Evolutionary conservation across 2,113 vertebrate genomes (phyloP).

Genomic region (Passer domesticus): DNA sequence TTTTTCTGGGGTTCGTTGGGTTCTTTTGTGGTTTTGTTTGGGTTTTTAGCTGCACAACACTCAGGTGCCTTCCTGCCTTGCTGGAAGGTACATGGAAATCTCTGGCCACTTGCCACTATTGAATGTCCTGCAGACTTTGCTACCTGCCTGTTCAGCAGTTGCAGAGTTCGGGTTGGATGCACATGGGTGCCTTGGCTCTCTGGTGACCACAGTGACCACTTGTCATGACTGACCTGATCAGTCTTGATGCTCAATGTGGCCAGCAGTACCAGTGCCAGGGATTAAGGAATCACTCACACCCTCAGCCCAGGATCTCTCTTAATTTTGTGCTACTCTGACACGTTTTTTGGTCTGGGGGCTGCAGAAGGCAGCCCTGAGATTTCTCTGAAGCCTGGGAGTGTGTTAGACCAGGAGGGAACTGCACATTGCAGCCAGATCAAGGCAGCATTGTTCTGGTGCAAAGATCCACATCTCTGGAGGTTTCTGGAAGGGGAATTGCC

Average conservation of each 20-base stretch:
- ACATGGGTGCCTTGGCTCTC: neutral
- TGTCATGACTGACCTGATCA: accelerated
- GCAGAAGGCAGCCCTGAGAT: neutral
- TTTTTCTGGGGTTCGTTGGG: neutral
- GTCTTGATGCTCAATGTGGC: accelerated
- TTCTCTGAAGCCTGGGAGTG: neutral
- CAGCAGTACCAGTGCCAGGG: neutral
- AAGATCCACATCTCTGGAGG: neutral
- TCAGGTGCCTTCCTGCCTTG: neutral
- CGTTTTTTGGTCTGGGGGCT: neutral
- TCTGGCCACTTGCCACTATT: neutral
- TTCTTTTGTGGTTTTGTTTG: neutral
- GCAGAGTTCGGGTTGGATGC: neutral
- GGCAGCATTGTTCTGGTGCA: neutral
- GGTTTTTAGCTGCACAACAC: neutral
- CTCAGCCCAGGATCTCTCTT: neutral
- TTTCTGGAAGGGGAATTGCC: neutral
- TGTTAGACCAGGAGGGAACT: neutral
- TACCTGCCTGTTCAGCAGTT: neutral
- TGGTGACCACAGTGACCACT: neutral
- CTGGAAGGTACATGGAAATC: neutral
- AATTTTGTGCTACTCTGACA: neutral
- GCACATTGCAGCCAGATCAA: neutral
- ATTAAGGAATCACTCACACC: neutral
- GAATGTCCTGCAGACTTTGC: neutral